phyloP scores from a whole-genome alignment of 2,113 vertebrate genomes.

The Riparia riparia region DNA sequence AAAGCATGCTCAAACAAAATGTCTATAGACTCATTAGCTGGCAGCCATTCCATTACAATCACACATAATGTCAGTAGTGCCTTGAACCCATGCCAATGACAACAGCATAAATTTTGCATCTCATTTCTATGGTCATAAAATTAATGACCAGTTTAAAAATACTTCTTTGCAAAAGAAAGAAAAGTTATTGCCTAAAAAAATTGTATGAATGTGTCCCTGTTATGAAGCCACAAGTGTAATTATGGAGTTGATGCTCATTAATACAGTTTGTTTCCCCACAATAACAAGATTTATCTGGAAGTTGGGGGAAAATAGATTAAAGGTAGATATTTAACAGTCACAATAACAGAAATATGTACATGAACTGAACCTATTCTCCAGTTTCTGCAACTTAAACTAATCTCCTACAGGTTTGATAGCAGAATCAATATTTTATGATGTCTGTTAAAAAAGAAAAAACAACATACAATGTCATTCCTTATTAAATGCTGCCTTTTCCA shows the following conservation, averaged over 20 bases:
- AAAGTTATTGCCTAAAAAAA: slow-evolving; percentile 82
- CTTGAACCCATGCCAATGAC: slow-evolving; percentile 84
- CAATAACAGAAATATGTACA: slow-evolving; percentile 6
- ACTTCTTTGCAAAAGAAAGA: slow-evolving; percentile 76
- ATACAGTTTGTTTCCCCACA: slow-evolving; percentile 75
- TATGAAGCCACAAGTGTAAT: slow-evolving; percentile 80
- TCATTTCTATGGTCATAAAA: slow-evolving; percentile 86
- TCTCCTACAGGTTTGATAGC: slow-evolving; percentile 17
- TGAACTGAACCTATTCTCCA: slow-evolving; percentile 29
- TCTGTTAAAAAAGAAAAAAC: neutral
- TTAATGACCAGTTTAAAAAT: slow-evolving; percentile 89
- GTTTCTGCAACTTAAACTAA: slow-evolving; percentile 49
- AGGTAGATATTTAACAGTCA: slow-evolving; percentile 66
- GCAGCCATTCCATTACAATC: slow-evolving; percentile 85
- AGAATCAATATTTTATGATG: slow-evolving; percentile 55
- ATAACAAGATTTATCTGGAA: slow-evolving; percentile 75
- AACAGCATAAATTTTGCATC: slow-evolving; percentile 88
- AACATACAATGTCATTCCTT: neutral
- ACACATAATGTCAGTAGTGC: slow-evolving; percentile 81
- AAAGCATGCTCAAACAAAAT: slow-evolving; percentile 82
- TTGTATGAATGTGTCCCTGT: slow-evolving; percentile 80
- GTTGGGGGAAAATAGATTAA: slow-evolving; percentile 61
- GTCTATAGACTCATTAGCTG: slow-evolving; percentile 83
- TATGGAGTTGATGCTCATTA: slow-evolving; percentile 80
- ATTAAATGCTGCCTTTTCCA: slow-evolving; percentile 61